phyloP scores from a whole-genome alignment of 2,797 vertebrate species.

The Bovichtus variegatus region DNA sequence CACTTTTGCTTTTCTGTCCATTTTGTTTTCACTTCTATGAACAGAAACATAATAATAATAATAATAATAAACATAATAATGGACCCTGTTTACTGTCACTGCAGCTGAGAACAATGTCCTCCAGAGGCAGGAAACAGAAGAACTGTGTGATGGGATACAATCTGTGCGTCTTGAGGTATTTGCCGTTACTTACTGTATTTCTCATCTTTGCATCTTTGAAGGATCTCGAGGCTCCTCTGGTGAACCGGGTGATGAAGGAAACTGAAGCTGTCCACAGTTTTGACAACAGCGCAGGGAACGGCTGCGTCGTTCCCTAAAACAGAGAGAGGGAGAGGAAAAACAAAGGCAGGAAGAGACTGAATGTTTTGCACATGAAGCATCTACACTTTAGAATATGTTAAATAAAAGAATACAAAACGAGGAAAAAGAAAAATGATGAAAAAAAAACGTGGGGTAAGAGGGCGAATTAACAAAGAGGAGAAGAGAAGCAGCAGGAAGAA shows the following conservation, averaged over 20 bases:
- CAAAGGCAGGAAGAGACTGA: not conserved
- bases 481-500: conserved; percentile 1
- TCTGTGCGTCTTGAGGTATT: conserved; percentile 43
- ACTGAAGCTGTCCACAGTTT: conserved; percentile 97
- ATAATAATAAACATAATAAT: too few species aligned
- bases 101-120: not conserved
- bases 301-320: conserved; percentile 85
- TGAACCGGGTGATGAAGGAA: conserved; percentile 99
- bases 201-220: conserved; percentile 99
- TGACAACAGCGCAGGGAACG: conserved; percentile 88
- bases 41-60: not conserved
- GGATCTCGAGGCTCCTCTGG: conserved; percentile 99
- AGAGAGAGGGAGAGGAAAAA: not conserved
- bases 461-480: not conserved
- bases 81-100: not conserved
- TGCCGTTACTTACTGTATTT: conserved; percentile 94
- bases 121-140: not conserved
- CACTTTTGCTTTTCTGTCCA: not conserved
- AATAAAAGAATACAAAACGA: not conserved
- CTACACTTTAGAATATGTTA: not conserved
- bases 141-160: not conserved
- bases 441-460: not conserved
- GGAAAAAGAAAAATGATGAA: fast-evolving
- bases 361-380: not conserved
- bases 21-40: not conserved